These are phyloP conservation scores for Leuciscus idus DNA, from an alignment of 2,113 vertebrate species.

Conservation along the genomic window DNA sequence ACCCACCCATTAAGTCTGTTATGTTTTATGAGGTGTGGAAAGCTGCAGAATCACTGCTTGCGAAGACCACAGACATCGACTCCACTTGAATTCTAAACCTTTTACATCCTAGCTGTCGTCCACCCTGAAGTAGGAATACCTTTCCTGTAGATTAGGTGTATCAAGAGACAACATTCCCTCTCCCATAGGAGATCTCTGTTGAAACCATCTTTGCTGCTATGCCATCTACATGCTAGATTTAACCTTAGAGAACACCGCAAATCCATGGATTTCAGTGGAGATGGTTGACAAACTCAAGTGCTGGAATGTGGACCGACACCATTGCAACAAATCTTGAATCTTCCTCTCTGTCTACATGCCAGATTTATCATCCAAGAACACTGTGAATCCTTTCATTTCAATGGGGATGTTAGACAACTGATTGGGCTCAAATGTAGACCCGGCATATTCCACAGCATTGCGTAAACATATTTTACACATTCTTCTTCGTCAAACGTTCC, in stretches of 20 bases:
- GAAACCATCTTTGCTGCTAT: neutral
- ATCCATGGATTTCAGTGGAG: neutral
- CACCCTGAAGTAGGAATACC: neutral
- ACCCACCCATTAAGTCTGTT: constrained; percentile 11
- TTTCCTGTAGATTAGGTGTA: neutral
- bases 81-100: neutral
- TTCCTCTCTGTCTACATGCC: neutral
- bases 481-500: neutral
- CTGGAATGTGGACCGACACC: neutral
- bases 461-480: neutral
- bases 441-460: neutral
- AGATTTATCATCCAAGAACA: neutral
- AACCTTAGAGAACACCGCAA: neutral
- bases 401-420: neutral
- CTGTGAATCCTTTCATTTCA: neutral
- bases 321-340: neutral
- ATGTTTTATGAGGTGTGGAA: constrained; percentile 22
- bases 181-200: neutral
- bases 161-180: neutral
- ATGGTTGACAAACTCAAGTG: neutral
- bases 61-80: neutral
- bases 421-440: neutral
- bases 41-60: neutral
- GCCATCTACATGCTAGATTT: neutral
- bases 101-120: neutral